Base-by-base conservation (phyloP, 1,140 invertebrate species). In the Drosophila obscura region DNA sequence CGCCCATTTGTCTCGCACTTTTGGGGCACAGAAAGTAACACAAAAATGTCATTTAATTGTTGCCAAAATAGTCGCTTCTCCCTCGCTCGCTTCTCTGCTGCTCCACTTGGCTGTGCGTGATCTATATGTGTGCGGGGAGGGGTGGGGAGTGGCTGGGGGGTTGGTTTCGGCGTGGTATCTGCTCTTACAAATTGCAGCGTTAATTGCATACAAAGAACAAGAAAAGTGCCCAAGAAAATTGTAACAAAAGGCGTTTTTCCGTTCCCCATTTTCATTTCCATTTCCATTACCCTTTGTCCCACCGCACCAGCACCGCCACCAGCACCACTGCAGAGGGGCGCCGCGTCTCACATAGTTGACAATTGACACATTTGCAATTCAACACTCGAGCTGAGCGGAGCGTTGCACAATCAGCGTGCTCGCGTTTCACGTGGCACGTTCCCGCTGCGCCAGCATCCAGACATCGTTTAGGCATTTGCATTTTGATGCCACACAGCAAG, bases 351-450 rank as follows among this genome's bases (percentile, higher is more conserved):
- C 74, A 87, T 80, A 88, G 83, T 88, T 88, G 83, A 88, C 83
- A 88, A 88, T 87, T 87, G 83, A 87, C 83, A 88, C 83, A 87
- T 87, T 87, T 87, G 83, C 83, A 87, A 87, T 87, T 88, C 83
- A 88, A 88, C 83, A 83, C 79, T 87, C 72, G 79, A 88, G 68
- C 50, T 49, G 71, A 72, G 51, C 48, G 65, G 73, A 76, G 74
- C 73, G 73, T 75, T 69, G 63, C 74, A 73, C 73, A 77, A 77
- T 77, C 74, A 77, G 65, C 73, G 73, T 63, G 62, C 72, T 75
- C 72, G 72, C 73, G 56, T 75, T 76, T 56, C 62, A 75, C 35
- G 41, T 46, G 2, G 31, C 61, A 4, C 8, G 9, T 26, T 44
- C 24, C 56, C 56, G 4, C 6, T 31, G 16, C 11, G 8, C 28